Percentiles rank a stretch among this genome's conserved stretches.
Evolutionary conservation across 2,888 invertebrate genomes (phyloP).

Genomic region (Ophion ellenae): DNA sequence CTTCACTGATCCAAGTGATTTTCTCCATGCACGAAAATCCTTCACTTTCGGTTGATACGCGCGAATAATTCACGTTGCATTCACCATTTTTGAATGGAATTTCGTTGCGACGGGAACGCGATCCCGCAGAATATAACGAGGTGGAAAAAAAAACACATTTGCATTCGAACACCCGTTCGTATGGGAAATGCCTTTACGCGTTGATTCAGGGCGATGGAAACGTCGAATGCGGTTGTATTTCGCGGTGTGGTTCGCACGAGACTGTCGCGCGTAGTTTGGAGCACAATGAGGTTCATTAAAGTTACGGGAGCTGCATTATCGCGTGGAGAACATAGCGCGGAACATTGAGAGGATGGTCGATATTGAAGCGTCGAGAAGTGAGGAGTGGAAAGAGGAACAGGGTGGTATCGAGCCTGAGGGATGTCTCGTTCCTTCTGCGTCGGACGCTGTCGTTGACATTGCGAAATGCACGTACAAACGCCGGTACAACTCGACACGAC

Average conservation of each 20-base stretch:
- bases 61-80: too few species aligned
- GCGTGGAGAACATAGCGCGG: neutral
- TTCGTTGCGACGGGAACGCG: too few species aligned
- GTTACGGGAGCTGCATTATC: constrained; percentile 57
- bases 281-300: constrained; percentile 64
- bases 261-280: constrained; percentile 40
- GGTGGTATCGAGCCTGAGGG: constrained; percentile 8
- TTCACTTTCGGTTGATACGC: too few species aligned
- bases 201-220: constrained; percentile 37
- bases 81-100: too few species aligned
- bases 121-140: too few species aligned
- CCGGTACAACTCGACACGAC: constrained; percentile 19
- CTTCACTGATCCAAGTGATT: too few species aligned
- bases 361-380: too few species aligned
- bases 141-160: too few species aligned
- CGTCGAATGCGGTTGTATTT: constrained; percentile 14
- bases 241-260: constrained; percentile 25
- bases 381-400: constrained; percentile 1
- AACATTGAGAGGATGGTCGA: neutral
- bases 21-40: too few species aligned
- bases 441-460: constrained; percentile 49
- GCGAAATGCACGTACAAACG: constrained; percentile 33
- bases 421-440: constrained; percentile 3
- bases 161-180: neutral
- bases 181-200: constrained; percentile 38